Percentiles rank a stretch among this genome's conserved stretches.
phyloP scores from a whole-genome alignment of 2,113 vertebrate genomes.

The Larimichthys polyactis region DNA sequence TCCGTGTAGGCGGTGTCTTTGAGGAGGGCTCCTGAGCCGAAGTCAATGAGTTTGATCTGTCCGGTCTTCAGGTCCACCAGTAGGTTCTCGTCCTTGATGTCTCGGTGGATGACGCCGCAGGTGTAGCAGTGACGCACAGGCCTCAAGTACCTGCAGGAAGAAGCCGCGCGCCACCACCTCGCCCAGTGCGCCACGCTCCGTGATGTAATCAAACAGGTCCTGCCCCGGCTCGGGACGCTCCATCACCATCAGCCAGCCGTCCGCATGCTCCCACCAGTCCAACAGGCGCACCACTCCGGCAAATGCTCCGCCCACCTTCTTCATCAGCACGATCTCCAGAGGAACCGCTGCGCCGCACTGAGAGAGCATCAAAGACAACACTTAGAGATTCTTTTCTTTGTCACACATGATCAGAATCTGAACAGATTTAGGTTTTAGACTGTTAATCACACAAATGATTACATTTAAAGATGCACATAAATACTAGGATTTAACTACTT shows the following conservation, averaged over 20 bases:
- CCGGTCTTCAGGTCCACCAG: conserved; percentile 92
- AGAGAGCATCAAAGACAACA: neutral
- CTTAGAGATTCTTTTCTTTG: neutral
- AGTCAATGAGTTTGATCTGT: conserved; percentile 94
- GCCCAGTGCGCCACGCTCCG: conserved; percentile 91
- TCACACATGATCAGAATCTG: neutral
- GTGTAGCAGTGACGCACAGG: conserved; percentile 92
- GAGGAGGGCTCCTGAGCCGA: conserved; percentile 93
- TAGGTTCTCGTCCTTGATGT: conserved; percentile 97
- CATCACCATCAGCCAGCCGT: conserved; percentile 92
- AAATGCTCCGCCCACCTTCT: conserved; percentile 91
- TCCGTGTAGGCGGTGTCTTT: conserved; percentile 95
- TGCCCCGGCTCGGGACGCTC: conserved; percentile 92
- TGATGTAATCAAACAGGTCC: conserved; percentile 96
- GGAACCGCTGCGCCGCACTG: conserved; percentile 89
- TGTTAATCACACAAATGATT: neutral
- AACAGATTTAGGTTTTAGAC: neutral
- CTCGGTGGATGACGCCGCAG: conserved; percentile 92
- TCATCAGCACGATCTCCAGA: conserved; percentile 92
- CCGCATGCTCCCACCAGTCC: conserved; percentile 93
- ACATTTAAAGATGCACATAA: too few relatives aligned
- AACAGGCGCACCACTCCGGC: conserved; percentile 91
- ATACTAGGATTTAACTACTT: neutral
- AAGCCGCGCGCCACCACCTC: conserved; percentile 90
- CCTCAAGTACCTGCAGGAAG: conserved; percentile 93